A percentile compares a stretch with the other conserved stretches of the same genome.
Evolutionary conservation across 2,888 invertebrate genomes (phyloP).

Genomic region (Baccha elongata): DNA sequence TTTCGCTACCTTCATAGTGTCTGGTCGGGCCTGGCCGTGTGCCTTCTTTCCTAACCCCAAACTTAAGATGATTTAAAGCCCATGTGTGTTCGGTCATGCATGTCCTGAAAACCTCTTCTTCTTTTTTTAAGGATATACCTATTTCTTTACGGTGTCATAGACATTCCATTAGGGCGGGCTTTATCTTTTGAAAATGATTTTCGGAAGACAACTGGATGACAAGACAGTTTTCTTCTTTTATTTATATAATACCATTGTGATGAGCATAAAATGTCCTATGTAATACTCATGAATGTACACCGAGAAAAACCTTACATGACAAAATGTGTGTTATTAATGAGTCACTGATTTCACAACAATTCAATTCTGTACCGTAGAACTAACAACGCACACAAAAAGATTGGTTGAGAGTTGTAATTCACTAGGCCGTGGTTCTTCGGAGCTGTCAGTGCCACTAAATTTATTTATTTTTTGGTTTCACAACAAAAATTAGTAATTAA

Average conservation of each 20-base stretch:
- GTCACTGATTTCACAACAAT: too few relatives aligned
- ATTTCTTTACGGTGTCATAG: constrained; percentile 48
- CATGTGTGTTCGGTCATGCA: constrained; percentile 42
- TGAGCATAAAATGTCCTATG: constrained; percentile 56
- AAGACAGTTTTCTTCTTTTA: constrained; percentile 44
- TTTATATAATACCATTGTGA: constrained; percentile 32
- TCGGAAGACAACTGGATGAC: constrained; percentile 43
- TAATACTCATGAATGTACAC: too few relatives aligned
- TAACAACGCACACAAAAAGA: too few relatives aligned
- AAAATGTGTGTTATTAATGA: too few relatives aligned
- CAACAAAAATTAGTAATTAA: too few relatives aligned
- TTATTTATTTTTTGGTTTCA: too few relatives aligned
- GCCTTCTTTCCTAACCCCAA: constrained; percentile 7
- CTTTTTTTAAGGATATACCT: constrained; percentile 5
- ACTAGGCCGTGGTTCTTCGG: too few relatives aligned
- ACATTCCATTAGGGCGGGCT: constrained; percentile 49
- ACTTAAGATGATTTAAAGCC: constrained; percentile 56
- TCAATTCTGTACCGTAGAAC: too few relatives aligned
- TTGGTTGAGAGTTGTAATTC: too few relatives aligned
- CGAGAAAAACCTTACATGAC: too few relatives aligned
- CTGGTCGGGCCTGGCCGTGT: background rate
- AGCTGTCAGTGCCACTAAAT: too few relatives aligned
- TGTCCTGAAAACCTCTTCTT: constrained; percentile 29
- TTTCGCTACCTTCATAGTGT: constrained; percentile 1
- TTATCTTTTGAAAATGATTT: constrained; percentile 33